Percentiles rank a stretch among this genome's conserved stretches.
These are phyloP conservation scores for Oreochromis aureus DNA, from an alignment of 2,113 vertebrate species.

Conservation along the genomic window DNA sequence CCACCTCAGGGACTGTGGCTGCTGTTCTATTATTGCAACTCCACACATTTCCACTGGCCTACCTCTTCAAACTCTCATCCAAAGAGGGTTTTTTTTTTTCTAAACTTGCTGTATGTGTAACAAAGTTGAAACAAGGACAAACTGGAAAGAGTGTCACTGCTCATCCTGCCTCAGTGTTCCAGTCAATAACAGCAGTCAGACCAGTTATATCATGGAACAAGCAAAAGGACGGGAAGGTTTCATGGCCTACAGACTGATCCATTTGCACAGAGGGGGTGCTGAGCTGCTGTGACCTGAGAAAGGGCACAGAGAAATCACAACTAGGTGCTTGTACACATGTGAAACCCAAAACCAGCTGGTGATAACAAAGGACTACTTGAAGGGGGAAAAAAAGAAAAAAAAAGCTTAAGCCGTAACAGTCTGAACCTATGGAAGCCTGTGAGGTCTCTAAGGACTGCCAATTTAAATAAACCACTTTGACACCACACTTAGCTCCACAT, in stretches of 20 bases:
- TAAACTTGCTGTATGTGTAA: background rate
- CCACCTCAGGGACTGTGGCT: background rate
- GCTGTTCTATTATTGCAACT: background rate
- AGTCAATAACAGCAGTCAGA: background rate
- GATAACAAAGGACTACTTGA: background rate
- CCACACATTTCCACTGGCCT: background rate
- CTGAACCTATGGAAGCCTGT: background rate
- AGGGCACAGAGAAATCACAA: conserved; percentile 11
- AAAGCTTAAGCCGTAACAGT: background rate
- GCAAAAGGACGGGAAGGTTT: background rate
- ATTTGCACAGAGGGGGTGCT: background rate
- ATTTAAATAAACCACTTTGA: background rate
- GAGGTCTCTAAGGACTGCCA: background rate
- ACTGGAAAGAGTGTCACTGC: background rate
- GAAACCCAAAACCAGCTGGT: background rate
- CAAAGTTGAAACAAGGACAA: background rate
- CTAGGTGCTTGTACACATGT: conserved; percentile 21
- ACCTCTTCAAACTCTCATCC: background rate
- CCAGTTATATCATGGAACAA: background rate
- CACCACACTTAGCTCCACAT: background rate
- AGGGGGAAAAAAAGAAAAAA: background rate
- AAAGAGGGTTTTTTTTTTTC: background rate
- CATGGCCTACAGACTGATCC: conserved; percentile 1
- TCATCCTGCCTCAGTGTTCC: background rate
- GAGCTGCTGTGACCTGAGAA: background rate